Percentiles rank a stretch among this genome's conserved stretches.
These are phyloP conservation scores for Gryon sp. DNA, from an alignment of 1,140 invertebrate species.

Conservation along the genomic window DNA sequence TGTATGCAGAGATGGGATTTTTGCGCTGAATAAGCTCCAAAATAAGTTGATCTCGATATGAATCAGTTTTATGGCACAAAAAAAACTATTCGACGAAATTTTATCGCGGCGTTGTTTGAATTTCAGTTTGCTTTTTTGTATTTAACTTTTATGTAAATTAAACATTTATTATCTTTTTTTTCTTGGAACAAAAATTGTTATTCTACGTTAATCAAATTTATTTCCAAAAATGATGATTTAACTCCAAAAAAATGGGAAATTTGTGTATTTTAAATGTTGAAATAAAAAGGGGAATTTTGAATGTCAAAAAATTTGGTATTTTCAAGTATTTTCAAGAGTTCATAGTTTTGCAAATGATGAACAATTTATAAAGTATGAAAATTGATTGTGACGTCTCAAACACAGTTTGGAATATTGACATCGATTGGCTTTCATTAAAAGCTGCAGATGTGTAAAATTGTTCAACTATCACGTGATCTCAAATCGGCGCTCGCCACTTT, in stretches of 20 bases:
- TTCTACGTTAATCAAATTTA: background rate
- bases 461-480: background rate
- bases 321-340: background rate
- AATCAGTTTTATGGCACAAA: slow-evolving; percentile 16
- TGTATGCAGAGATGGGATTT: slow-evolving; percentile 1
- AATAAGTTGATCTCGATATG: background rate
- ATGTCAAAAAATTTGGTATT: too few species aligned
- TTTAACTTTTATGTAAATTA: too few species aligned
- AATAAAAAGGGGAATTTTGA: background rate
- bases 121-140: too few species aligned
- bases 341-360: background rate
- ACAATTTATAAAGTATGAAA: background rate
- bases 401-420: slow-evolving; percentile 41
- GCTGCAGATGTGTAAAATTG: slow-evolving; percentile 36
- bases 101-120: slow-evolving; percentile 19
- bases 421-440: slow-evolving; percentile 46
- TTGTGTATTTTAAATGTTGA: background rate
- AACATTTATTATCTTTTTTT: too few species aligned
- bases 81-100: slow-evolving; percentile 10
- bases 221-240: background rate
- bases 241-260: background rate
- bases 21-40: slow-evolving; percentile 16
- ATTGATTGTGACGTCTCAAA: slow-evolving; percentile 23
- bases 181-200: background rate
- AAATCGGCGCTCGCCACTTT: slow-evolving; percentile 24